Evolutionary conservation across 2,797 vertebrate species (phyloP), one percentile per base, ranked within the genome.

Genomic region (Mormyrus hasselquistii): DNA sequence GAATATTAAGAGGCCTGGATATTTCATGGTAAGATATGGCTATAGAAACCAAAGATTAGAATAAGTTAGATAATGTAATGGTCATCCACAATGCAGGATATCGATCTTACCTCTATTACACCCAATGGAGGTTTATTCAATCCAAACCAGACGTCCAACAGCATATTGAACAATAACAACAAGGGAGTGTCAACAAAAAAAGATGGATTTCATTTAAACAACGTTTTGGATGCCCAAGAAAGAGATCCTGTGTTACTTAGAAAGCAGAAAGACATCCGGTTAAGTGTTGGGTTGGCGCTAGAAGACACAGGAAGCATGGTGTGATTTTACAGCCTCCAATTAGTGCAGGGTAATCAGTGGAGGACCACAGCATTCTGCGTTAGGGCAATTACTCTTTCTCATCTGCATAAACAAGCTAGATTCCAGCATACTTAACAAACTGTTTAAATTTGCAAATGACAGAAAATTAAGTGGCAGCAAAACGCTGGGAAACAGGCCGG

Each of bases 401-500:
- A 79, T 79, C 73, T 44, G 38, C 73, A 79, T 79, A 79, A 79
- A 79, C 73, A 79, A 79, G 34, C 34, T 44, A 79, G 73, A 79
- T 79, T 44, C 73, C 73, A 79, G 73, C 73, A 79, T 41, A 79
- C 38, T 79, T 79, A 79, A 79, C 38, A 79, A 79, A 79, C 73
- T 79, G 73, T 79, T 79, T 79, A 79, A 79, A 79, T 79, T 79
- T 79, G 73, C 73, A 79, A 79, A 79, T 44, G 73, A 79, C 38
- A 44, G 38, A 79, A 79, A 79, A 79, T 79, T 79, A 79, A 79
- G 73, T 44, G 38, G 73, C 19, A 25, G 82, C 19, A 3, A 84
- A 50, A 84, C 8, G 41, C n/a, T 22, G 44, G 82, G 7, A 84
- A 22, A 4, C 82, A 84, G 47, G 12, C 19, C n/a, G 3, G 9